Conservation (phyloP, 2,113 vertebrate species). For the Callaeas wilsoni region DNA sequence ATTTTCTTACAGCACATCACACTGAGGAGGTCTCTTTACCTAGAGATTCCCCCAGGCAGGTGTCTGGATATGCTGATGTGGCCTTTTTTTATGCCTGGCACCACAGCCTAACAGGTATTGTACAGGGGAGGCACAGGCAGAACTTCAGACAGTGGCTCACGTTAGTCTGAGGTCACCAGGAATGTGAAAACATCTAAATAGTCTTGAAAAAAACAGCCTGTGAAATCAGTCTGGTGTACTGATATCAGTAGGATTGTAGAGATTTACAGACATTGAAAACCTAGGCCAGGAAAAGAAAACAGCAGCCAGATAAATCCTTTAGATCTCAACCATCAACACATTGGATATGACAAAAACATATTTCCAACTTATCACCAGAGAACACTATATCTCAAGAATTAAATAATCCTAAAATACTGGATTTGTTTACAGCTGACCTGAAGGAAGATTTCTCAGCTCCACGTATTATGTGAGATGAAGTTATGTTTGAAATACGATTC, state of each 20-base stretch:
- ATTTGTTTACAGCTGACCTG: not conserved
- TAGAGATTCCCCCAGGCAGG: not conserved
- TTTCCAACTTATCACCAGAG: not conserved
- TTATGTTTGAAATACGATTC: not conserved
- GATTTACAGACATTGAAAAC: not conserved
- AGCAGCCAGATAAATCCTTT: not conserved
- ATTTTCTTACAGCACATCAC: not conserved
- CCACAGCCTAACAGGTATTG: not conserved
- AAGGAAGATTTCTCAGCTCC: not conserved
- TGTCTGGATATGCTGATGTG: not conserved
- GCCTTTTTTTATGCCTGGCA: not conserved
- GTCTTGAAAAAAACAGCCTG: not conserved
- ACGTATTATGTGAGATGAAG: not conserved
- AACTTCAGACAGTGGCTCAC: not conserved
- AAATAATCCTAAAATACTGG: not conserved
- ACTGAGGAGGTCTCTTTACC: not conserved
- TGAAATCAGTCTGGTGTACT: not conserved
- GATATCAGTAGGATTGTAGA: not conserved
- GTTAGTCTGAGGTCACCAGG: not conserved
- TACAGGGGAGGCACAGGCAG: not conserved
- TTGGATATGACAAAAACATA: not conserved
- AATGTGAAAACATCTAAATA: not conserved
- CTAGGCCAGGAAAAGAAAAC: not conserved
- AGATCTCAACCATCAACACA: not conserved
- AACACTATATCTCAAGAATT: not conserved